Conservation (phyloP, 2,797 vertebrate genomes). For the Phalanger gymnotis region DNA sequence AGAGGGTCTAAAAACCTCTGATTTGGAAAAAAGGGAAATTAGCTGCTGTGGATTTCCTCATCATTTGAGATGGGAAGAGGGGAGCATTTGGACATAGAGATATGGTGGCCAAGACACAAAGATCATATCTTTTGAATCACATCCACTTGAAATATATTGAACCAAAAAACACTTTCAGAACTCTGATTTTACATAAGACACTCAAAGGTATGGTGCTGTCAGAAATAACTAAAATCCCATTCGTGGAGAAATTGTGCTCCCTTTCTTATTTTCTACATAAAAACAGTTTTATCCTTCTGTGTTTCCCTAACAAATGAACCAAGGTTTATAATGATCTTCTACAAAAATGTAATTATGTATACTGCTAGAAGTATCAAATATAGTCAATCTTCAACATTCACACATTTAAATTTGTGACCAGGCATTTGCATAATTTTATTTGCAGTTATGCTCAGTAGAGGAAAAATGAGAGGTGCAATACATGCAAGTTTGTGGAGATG, state of each 20-base stretch:
- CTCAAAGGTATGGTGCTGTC: neutral
- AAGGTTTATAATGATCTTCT: neutral
- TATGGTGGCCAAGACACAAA: neutral
- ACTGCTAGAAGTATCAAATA: neutral
- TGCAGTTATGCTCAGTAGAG: neutral
- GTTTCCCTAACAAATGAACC: neutral
- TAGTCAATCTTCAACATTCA: neutral
- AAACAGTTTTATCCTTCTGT: neutral
- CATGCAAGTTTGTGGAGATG: neutral
- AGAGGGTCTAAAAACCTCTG: neutral
- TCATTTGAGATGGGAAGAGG: neutral
- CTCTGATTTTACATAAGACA: neutral
- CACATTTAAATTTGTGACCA: neutral
- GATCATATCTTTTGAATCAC: neutral
- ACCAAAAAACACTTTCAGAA: neutral
- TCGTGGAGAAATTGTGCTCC: neutral
- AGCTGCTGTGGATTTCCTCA: neutral
- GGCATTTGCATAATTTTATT: neutral
- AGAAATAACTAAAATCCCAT: neutral
- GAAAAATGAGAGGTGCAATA: neutral
- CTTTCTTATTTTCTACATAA: neutral
- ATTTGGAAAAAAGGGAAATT: neutral
- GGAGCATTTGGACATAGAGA: neutral
- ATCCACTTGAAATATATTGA: neutral
- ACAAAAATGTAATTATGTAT: neutral